These are phyloP conservation scores for Nephotettix cincticeps DNA, from an alignment of 1,140 invertebrate genomes.

Conservation along the genomic window DNA sequence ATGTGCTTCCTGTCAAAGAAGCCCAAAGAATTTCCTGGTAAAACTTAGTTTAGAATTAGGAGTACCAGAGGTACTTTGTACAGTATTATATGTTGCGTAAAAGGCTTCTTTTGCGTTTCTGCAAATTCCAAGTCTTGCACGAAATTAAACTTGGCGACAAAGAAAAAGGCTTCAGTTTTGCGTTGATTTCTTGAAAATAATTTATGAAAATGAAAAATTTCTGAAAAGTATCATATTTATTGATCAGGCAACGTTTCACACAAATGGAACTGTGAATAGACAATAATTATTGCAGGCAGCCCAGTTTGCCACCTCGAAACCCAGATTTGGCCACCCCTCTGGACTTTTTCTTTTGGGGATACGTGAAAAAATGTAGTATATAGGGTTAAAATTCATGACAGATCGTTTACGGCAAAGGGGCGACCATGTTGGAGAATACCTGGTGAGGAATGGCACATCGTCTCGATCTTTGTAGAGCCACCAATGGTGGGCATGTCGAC, in stretches of 20 bases:
- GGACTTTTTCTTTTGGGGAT: too few relatives aligned
- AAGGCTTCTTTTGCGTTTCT: neutral
- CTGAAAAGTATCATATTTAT: neutral
- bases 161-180: neutral
- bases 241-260: neutral
- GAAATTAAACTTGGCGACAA: neutral
- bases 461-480: too few relatives aligned
- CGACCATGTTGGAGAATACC: too few relatives aligned
- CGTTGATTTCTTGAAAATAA: too few relatives aligned
- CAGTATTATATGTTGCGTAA: neutral
- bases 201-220: neutral
- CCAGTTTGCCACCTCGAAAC: too few relatives aligned
- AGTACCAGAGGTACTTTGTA: neutral
- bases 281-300: too few relatives aligned
- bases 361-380: too few relatives aligned
- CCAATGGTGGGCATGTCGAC: too few relatives aligned
- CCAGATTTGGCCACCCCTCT: too few relatives aligned
- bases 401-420: too few relatives aligned
- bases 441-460: too few relatives aligned
- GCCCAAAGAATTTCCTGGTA: conserved; percentile 4
- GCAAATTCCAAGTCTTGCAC: neutral
- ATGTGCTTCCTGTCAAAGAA: neutral
- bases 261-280: neutral
- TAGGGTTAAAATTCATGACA: too few relatives aligned
- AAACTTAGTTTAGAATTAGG: neutral